phyloP scores from a whole-genome alignment of 2,888 invertebrate species.

The Xestoiulus laeticollis region DNA sequence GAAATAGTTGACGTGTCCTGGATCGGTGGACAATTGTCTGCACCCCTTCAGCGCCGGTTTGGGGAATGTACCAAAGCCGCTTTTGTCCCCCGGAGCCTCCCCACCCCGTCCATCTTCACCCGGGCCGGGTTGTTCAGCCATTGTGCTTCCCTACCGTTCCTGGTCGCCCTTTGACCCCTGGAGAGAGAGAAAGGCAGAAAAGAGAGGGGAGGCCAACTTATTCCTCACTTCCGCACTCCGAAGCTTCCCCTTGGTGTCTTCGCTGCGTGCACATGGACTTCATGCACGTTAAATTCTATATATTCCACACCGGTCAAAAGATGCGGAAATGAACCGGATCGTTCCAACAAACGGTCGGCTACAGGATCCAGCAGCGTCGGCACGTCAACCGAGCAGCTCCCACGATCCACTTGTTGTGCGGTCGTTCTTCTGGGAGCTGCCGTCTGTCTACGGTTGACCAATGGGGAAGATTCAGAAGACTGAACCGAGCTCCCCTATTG shows the following conservation, averaged over 20 bases:
- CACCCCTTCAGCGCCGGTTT: not conserved
- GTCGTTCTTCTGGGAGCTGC: not conserved
- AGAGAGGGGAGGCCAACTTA: no score
- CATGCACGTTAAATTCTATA: not conserved
- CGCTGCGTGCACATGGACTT: not conserved
- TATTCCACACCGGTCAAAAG: not conserved
- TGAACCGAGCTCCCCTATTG: not conserved
- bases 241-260: not conserved
- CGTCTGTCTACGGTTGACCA: not conserved
- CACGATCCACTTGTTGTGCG: conserved; percentile 29
- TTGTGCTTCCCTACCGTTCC: not conserved
- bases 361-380: not conserved
- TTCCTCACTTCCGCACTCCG: not conserved
- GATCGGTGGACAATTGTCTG: conserved; percentile 36
- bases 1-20: conserved; percentile 50
- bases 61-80: not conserved
- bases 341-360: not conserved
- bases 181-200: no score
- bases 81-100: not conserved
- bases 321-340: not conserved
- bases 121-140: not conserved
- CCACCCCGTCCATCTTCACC: not conserved
- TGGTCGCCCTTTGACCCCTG: not conserved
- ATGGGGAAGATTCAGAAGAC: not conserved
- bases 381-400: not conserved